These are phyloP conservation scores for Dryomyza anilis DNA, from an alignment of 2,888 invertebrate species.

Conservation along the genomic window DNA sequence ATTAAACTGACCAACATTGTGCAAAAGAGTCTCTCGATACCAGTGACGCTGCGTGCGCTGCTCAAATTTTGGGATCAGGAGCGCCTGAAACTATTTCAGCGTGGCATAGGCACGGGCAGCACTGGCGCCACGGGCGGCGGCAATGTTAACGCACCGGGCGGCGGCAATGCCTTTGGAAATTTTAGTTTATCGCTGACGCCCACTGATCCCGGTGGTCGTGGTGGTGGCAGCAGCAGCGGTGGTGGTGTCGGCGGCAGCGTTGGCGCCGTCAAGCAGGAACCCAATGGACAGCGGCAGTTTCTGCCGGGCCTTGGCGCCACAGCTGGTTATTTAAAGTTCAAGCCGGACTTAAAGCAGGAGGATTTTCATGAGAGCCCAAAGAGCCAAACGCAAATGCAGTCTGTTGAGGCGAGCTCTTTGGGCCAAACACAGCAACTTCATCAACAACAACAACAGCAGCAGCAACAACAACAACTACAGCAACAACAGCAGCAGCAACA, in stretches of 20 bases:
- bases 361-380: conserved; percentile 70
- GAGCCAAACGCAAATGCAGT: conserved; percentile 44
- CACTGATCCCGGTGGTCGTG: conserved; percentile 72
- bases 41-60: conserved; percentile 84
- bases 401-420: conserved; percentile 65
- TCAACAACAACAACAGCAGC: conserved; percentile 44
- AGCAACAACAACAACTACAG: conserved; percentile 21
- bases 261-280: conserved; percentile 45
- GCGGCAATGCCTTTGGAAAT: conserved; percentile 62
- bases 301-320: conserved; percentile 24
- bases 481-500: too few relatives aligned
- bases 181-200: conserved; percentile 54
- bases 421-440: conserved; percentile 63
- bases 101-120: conserved; percentile 37
- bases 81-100: conserved; percentile 64
- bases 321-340: conserved; percentile 39
- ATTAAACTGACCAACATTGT: conserved; percentile 69
- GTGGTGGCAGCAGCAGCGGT: conserved; percentile 55
- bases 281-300: conserved; percentile 25
- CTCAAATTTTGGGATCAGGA: conserved; percentile 86
- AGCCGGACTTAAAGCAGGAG: conserved; percentile 50
- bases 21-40: conserved; percentile 90
- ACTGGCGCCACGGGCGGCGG: conserved; percentile 23
- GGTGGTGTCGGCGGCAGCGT: conserved; percentile 35
- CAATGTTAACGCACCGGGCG: not conserved